phyloP scores from a whole-genome alignment of 2,797 vertebrate genomes.

The Neomorphus geoffroyi region DNA sequence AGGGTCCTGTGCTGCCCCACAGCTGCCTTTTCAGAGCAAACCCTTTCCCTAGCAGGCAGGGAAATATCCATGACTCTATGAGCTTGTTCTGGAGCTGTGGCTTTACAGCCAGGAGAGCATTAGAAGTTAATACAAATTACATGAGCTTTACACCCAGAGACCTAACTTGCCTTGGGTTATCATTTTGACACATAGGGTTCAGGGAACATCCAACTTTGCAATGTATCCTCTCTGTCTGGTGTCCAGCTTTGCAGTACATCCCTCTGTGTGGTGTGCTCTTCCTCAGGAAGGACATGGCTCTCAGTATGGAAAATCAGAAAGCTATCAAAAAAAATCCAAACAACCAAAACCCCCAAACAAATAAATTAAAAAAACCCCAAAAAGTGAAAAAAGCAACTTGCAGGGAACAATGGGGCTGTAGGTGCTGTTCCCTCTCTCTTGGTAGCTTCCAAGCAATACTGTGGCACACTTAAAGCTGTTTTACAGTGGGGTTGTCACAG shows the following conservation, averaged over 20 bases:
- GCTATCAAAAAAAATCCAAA: background rate
- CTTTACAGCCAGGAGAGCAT: background rate
- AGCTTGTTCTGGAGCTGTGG: background rate
- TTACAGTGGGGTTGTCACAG: background rate
- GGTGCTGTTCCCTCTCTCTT: background rate
- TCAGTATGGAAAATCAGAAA: background rate
- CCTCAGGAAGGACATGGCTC: background rate
- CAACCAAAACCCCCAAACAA: background rate
- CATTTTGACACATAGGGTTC: constrained; percentile 45
- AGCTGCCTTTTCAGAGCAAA: background rate
- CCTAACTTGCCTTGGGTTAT: constrained; percentile 62
- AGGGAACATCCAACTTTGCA: constrained; percentile 53
- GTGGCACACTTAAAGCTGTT: background rate
- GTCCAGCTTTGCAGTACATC: constrained; percentile 20
- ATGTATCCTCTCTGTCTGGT: background rate
- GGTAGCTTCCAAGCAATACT: background rate
- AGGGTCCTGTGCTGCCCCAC: background rate
- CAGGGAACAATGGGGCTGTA: background rate
- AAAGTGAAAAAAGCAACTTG: too few species aligned
- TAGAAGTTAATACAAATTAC: constrained; percentile 42
- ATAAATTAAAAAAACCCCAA: background rate
- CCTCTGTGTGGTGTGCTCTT: background rate
- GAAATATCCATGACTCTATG: background rate
- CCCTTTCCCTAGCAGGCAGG: background rate
- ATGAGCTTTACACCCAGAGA: constrained; percentile 56